Evolutionary conservation across 2,888 invertebrate species (phyloP).

Genomic region (Acleris emargana): DNA sequence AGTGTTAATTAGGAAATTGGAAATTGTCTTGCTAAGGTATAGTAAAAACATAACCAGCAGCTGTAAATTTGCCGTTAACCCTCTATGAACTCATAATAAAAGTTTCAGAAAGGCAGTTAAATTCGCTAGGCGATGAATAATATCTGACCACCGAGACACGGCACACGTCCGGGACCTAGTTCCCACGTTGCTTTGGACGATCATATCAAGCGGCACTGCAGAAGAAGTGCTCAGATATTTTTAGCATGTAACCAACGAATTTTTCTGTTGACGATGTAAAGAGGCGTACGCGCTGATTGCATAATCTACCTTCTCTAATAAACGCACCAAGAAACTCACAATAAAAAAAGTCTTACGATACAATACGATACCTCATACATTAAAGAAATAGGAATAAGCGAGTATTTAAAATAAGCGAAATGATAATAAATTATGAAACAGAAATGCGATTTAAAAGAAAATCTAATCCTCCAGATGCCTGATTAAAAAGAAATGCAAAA

Average conservation of each 20-base stretch:
- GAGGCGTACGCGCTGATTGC: slow-evolving; percentile 7
- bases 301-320: slow-evolving; percentile 60
- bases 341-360: slow-evolving; percentile 58
- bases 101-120: not conserved
- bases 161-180: slow-evolving; percentile 1
- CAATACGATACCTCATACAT: slow-evolving; percentile 59
- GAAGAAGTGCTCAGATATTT: slow-evolving; percentile 30
- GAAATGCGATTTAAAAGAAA: slow-evolving; percentile 73
- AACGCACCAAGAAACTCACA: slow-evolving; percentile 68
- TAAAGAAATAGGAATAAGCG: slow-evolving; percentile 71
- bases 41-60: slow-evolving; percentile 33
- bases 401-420: slow-evolving; percentile 68
- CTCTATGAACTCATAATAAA: not conserved
- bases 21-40: slow-evolving; percentile 66
- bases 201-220: slow-evolving; percentile 11
- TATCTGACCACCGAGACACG: slow-evolving; percentile 35
- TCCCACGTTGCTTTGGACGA: not conserved
- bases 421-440: slow-evolving; percentile 58
- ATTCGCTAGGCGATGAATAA: slow-evolving; percentile 14
- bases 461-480: slow-evolving; percentile 62
- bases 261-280: not conserved
- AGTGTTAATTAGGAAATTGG: slow-evolving; percentile 73
- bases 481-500: slow-evolving; percentile 80
- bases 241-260: slow-evolving; percentile 5
- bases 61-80: slow-evolving; percentile 10